Percentiles rank a stretch among this genome's conserved stretches.
Conservation (phyloP, 2,797 vertebrate genomes). For the Decapterus maruadsi region DNA sequence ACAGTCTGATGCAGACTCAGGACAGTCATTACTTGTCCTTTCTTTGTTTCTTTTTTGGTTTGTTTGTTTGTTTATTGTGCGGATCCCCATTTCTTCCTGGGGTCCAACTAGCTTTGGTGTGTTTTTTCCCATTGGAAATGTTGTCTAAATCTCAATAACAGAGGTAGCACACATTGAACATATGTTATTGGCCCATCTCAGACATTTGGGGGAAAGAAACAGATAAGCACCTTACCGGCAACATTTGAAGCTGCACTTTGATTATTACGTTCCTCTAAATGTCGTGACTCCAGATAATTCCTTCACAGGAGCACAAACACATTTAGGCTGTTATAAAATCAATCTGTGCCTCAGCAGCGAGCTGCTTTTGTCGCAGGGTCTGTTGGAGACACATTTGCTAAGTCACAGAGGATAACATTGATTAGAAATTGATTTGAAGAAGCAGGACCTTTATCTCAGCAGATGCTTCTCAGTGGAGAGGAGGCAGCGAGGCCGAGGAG, state of each 20-base stretch:
- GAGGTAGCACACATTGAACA: too few relatives aligned
- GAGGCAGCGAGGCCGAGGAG: neutral
- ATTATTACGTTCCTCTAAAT: neutral
- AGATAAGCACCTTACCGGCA: too few relatives aligned
- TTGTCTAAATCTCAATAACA: neutral
- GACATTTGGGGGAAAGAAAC: too few relatives aligned
- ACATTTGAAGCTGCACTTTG: neutral
- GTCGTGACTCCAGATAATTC: neutral
- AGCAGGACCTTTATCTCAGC: slow-evolving; percentile 30
- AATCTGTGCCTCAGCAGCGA: neutral
- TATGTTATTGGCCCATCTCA: neutral
- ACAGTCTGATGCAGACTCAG: neutral
- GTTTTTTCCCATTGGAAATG: neutral
- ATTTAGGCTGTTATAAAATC: neutral
- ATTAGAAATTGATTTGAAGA: slow-evolving; percentile 52
- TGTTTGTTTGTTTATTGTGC: too few relatives aligned
- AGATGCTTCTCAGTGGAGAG: slow-evolving; percentile 13
- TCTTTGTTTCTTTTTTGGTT: too few relatives aligned
- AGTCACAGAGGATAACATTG: slow-evolving; percentile 40
- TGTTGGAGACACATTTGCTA: slow-evolving; percentile 27
- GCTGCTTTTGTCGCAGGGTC: slow-evolving; percentile 17
- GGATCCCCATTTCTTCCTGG: too few relatives aligned
- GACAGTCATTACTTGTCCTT: neutral
- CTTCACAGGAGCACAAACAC: slow-evolving; percentile 18
- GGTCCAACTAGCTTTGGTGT: too few relatives aligned